phyloP scores from a whole-genome alignment of 2,888 invertebrate genomes.

The Lacanobia oleracea region DNA sequence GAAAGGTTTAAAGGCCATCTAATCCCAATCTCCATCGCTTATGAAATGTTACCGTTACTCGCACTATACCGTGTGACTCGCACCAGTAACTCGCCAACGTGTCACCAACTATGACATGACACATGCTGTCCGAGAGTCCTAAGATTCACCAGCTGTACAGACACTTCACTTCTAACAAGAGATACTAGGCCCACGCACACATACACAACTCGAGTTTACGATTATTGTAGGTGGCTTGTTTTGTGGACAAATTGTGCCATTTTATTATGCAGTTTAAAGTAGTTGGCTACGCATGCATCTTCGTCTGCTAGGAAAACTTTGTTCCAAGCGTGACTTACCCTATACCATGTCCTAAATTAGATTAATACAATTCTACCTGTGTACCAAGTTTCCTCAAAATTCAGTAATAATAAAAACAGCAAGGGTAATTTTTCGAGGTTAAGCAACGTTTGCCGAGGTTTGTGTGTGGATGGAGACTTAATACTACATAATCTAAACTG shows the following conservation, averaged over 20 bases:
- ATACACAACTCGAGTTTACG: background rate
- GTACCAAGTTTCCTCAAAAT: no score
- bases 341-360: no score
- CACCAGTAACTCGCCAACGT: slow-evolving; percentile 15
- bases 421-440: no score
- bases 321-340: no score
- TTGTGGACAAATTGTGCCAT: background rate
- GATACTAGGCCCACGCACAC: background rate
- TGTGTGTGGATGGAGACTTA: no score
- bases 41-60: background rate
- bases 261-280: no score
- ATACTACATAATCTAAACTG: no score
- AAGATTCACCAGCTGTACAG: background rate
- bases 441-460: no score
- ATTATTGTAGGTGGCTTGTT: background rate
- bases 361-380: no score
- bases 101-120: slow-evolving; percentile 23
- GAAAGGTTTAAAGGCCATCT: background rate
- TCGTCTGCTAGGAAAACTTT: no score
- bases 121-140: slow-evolving; percentile 15
- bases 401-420: no score
- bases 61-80: slow-evolving; percentile 1
- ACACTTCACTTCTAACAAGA: background rate
- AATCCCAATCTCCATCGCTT: background rate
- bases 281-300: no score